A percentile compares a stretch with the other conserved stretches of the same genome.
Conservation (phyloP, 2,113 vertebrate species). For the Verasper variegatus region DNA sequence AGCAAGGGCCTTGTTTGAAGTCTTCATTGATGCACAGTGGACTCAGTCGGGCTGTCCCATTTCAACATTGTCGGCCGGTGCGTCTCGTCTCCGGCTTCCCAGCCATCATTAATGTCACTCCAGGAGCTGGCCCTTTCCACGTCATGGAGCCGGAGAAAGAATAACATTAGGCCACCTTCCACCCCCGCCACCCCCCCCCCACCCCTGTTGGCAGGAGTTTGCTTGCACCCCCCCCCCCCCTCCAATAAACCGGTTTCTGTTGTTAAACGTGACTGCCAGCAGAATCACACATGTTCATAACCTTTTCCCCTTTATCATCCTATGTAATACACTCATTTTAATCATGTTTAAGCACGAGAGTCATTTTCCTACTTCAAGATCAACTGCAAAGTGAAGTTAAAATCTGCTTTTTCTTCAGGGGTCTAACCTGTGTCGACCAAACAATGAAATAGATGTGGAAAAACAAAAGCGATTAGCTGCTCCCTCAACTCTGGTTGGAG, state of each 20-base stretch:
- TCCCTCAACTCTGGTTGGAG: not conserved
- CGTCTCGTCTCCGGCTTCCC: slow-evolving; percentile 41
- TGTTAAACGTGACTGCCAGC: not conserved
- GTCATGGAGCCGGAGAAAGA: slow-evolving; percentile 31
- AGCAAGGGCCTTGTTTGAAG: slow-evolving; percentile 75
- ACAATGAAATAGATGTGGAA: slow-evolving; percentile 25
- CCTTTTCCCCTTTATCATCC: no score
- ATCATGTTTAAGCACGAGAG: not conserved
- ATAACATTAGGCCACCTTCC: slow-evolving; percentile 27
- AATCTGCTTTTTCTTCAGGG: slow-evolving; percentile 8
- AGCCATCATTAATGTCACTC: slow-evolving; percentile 58
- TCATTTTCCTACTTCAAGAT: slow-evolving; percentile 7
- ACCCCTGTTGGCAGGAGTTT: slow-evolving; percentile 28
- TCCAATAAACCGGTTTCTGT: slow-evolving; percentile 4
- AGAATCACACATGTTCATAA: slow-evolving; percentile 9
- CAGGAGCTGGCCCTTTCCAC: slow-evolving; percentile 9
- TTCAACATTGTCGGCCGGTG: slow-evolving; percentile 59
- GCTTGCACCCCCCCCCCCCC: not conserved
- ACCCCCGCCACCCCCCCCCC: no score
- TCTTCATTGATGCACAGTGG: slow-evolving; percentile 75
- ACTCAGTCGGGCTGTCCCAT: slow-evolving; percentile 52
- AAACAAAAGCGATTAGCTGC: slow-evolving; percentile 51
- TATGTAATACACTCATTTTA: no score
- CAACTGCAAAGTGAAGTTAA: not conserved
- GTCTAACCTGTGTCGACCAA: no score